Evolutionary conservation across 2,888 invertebrate species (phyloP), one percentile per base, ranked within the genome.

Genomic region (Syritta pipiens): DNA sequence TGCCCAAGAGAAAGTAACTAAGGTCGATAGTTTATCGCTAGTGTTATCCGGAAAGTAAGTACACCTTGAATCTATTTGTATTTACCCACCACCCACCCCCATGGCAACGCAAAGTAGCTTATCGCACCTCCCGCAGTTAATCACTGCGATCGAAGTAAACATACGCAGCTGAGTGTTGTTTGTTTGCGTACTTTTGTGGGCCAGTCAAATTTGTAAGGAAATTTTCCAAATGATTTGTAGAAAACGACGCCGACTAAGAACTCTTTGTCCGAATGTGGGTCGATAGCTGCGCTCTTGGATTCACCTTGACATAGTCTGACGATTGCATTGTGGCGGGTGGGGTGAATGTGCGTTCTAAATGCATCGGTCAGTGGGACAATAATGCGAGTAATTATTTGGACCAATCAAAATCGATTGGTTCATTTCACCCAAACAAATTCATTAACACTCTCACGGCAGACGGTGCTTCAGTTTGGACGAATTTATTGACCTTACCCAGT

Each of bases 41-140:
- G 94, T 96, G 84, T 90, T 96, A 76, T 93, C 94, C 82, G 96
- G 96, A 90, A 96, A 96, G 96, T 96, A 87, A 93, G 94, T 92
- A 81, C n/a, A 7, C 3, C 35, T 14, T 4, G 12, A 3, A 14
- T 22, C 4, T n/a, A 24, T 5, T 7, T 2, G n/a, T 48, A 22
- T 42, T 20, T 24, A 6, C 1, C 24, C 10, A 20, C 5, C 44
- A 9, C 4, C 22, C 44, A 22, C 12, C 10, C n/a, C 44, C 12
- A 46, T 10, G 12, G 24, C 12, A 44, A 46, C 44, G 6, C 0
- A 17, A 37, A 7, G 10, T 10, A 32, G n/a, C 12, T 32, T 1
- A 32, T 32, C 4, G 30, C n/a, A 1, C 10, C 1, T 12, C 5
- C 12, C 32, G 3, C 32, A 12, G 12, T 32, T 12, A 10, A 10